A percentile compares a stretch with the other conserved stretches of the same genome.
phyloP scores from a whole-genome alignment of 2,888 invertebrate genomes.

The Amaurobius ferox region DNA sequence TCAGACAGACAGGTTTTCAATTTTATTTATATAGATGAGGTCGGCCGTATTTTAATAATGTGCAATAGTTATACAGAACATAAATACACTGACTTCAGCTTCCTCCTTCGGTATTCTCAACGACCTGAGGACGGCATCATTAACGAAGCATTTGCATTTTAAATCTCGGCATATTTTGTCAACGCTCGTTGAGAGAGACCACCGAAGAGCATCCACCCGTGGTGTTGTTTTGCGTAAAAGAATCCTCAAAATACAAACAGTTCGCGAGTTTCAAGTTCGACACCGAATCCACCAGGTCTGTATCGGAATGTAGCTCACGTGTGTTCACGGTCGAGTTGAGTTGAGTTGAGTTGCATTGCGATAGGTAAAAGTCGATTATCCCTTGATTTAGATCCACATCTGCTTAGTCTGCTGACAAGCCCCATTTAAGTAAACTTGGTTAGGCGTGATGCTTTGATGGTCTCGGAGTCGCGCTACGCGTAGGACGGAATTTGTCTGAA shows the following conservation, averaged over 20 bases:
- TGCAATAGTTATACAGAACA: no score
- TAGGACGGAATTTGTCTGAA: no score
- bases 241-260: background rate
- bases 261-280: background rate
- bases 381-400: no score
- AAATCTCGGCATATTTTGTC: background rate
- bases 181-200: background rate
- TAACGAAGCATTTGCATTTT: background rate
- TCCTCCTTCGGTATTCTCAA: background rate
- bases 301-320: background rate
- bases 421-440: no score
- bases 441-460: no score
- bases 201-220: background rate
- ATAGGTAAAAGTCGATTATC: no score
- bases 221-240: background rate
- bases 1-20: no score
- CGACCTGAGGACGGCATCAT: background rate
- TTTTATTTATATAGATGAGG: no score
- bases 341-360: no score
- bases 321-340: background rate
- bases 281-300: background rate
- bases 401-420: no score
- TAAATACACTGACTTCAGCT: background rate
- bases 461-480: no score
- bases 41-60: no score